Percentiles rank a stretch among this genome's conserved stretches.
These are phyloP conservation scores for Cyprinodon brontotheroides DNA, from an alignment of 2,113 vertebrate species.

Conservation along the genomic window DNA sequence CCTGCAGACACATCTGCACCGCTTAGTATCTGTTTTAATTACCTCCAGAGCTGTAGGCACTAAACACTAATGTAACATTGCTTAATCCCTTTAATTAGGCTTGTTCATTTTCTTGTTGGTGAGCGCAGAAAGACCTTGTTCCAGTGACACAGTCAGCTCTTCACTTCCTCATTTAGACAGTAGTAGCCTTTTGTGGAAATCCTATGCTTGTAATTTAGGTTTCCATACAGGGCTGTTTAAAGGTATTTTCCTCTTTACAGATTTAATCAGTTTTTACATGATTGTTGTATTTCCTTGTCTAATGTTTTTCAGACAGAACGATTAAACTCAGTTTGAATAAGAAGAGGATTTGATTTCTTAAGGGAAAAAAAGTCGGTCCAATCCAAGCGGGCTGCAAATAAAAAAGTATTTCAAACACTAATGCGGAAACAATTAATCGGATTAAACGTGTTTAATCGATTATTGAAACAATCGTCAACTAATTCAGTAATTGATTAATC, in stretches of 20 bases:
- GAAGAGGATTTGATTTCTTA: no score
- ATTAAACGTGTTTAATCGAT: no score
- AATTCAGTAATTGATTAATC: no score
- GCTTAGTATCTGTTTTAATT: neutral
- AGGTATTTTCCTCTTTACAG: neutral
- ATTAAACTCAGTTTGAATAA: no score
- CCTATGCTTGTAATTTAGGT: neutral
- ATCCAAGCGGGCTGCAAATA: no score
- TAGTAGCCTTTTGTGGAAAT: neutral
- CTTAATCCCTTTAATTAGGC: neutral
- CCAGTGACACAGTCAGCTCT: neutral
- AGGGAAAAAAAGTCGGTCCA: no score
- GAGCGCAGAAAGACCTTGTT: neutral
- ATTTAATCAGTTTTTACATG: neutral
- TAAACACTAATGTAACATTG: neutral
- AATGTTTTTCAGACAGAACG: no score
- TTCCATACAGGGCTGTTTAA: neutral
- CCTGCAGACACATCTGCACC: neutral
- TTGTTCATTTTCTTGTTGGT: neutral
- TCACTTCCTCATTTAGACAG: neutral
- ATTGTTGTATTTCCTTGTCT: neutral
- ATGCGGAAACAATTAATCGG: no score
- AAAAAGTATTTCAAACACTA: no score
- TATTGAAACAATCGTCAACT: no score
- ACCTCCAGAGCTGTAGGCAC: neutral